These are phyloP conservation scores for Montipora efflorescens DNA, from an alignment of 64 coral and sea anemone genomes.

Conservation along the genomic window DNA sequence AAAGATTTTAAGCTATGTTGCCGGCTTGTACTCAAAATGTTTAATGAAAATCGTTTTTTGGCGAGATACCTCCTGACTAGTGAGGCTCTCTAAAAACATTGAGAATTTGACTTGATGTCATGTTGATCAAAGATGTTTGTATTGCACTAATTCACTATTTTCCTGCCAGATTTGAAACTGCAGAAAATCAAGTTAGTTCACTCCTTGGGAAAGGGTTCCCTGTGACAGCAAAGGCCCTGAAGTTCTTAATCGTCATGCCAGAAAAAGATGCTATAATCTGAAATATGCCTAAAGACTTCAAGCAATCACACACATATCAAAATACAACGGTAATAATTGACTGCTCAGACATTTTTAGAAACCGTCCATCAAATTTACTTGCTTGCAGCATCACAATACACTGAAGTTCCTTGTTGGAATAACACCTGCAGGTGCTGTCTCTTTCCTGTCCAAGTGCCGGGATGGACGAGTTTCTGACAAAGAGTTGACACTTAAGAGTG, in stretches of 20 bases:
- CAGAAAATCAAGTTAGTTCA: background rate
- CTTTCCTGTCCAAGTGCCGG: conserved; percentile 69
- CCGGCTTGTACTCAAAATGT: too few relatives aligned
- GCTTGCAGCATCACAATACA: conserved; percentile 68
- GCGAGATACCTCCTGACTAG: too few relatives aligned
- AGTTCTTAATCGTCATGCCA: conserved; percentile 69
- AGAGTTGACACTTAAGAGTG: conserved; percentile 58
- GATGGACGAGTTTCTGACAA: conserved; percentile 68
- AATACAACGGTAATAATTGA: conserved; percentile 70
- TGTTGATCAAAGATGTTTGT: background rate
- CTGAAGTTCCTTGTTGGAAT: conserved; percentile 68
- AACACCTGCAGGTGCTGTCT: conserved; percentile 62
- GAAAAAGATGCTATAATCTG: conserved; percentile 58
- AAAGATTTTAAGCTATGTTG: too few relatives aligned
- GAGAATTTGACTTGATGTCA: background rate
- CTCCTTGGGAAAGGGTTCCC: conserved; percentile 18
- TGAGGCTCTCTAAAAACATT: background rate
- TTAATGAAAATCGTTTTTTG: too few relatives aligned
- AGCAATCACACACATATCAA: conserved; percentile 39
- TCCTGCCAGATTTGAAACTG: conserved; percentile 30
- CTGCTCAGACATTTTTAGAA: conserved; percentile 74
- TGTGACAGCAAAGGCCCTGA: conserved; percentile 46
- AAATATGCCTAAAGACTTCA: conserved; percentile 64
- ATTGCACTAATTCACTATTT: background rate
- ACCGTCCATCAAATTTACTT: conserved; percentile 60